Base-by-base conservation (phyloP, 2,113 vertebrate species). In the Rafetus swinhoei region DNA sequence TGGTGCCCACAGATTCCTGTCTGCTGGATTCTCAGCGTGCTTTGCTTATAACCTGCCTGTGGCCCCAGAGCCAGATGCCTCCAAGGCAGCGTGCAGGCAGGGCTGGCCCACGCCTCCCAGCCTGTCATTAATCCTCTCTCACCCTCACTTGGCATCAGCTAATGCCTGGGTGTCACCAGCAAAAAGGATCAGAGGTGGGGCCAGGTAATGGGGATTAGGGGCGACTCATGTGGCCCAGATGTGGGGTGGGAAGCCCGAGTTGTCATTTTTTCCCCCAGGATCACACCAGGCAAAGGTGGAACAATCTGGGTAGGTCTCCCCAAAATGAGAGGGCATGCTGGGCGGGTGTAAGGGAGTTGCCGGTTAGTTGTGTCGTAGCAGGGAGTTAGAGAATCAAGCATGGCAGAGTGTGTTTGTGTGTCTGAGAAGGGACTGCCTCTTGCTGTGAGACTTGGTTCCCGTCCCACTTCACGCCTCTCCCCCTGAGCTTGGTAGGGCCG, bases 401-500 rank as follows among this genome's bases (percentile, higher is more conserved):
- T 29, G 62, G 15, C 14, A 8, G 3, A 15, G 32, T 65, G 29
- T 32, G 60, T 65, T 14, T 62, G 60, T 29, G 60, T 3, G 60
- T 15, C 15, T 6, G 62, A 7, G 62, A n/a, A 19, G 32, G 32
- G n/a, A 13, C 59, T 3, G 59, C 9, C 16, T 21, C 18, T n/a
- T 35, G 1, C 16, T 2, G 5, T 4, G n/a, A 35, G 32, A 21
- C 65, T 72, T 3, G 1, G 18, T 19, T 4, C 18, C 18, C 32
- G 3, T 27, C 27, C 2, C 15, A 35, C n/a, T 7, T 72, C 8
- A 4, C 9, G 19, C 29, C 29, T 15, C 65, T 35, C 21, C n/a
- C 16, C 32, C 1, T 35, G 19, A 10, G n/a, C 65, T 32, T n/a
- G 9, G 0, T 10, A 35, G 65, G 9, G 16, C 32, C 18, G 65